Conservation (phyloP, 2,113 vertebrate species). For the Hippoglossus stenolepis region DNA sequence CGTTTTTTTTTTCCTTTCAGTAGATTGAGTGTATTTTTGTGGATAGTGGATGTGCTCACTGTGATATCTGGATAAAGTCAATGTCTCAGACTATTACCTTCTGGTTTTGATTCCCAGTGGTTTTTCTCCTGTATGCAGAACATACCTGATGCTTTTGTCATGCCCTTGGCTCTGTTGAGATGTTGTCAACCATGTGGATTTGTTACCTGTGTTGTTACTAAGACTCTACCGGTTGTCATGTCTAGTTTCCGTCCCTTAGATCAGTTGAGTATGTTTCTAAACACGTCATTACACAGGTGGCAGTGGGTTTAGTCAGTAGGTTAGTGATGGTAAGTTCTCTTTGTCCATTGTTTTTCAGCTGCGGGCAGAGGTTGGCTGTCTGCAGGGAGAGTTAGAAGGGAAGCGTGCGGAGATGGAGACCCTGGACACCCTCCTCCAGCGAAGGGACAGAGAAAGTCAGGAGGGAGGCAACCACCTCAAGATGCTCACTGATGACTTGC, state of each 20-base stretch:
- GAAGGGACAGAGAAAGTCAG: conserved; percentile 86
- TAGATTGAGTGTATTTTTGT: background rate
- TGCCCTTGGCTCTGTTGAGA: background rate
- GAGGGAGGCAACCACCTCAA: conserved; percentile 87
- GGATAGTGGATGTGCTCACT: background rate
- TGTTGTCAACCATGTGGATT: background rate
- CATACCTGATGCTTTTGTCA: conserved; percentile 27
- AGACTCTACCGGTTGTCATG: background rate
- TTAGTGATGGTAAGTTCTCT: background rate
- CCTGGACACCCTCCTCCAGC: conserved; percentile 85
- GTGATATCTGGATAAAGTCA: background rate
- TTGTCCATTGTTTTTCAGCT: conserved; percentile 75
- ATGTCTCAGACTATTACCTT: conserved; percentile 8
- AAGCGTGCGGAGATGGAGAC: conserved; percentile 85
- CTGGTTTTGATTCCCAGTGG: conserved; percentile 17
- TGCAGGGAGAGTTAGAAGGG: conserved; percentile 83
- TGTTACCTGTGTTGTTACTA: background rate
- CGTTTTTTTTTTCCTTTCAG: background rate
- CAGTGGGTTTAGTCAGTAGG: background rate
- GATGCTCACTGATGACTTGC: conserved; percentile 88
- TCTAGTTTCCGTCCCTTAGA: background rate
- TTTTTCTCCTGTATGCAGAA: background rate
- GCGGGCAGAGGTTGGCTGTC: conserved; percentile 79
- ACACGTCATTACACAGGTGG: background rate
- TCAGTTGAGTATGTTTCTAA: background rate